These are phyloP conservation scores for Lithosia quadra DNA, from an alignment of 2,888 invertebrate species.

Conservation along the genomic window DNA sequence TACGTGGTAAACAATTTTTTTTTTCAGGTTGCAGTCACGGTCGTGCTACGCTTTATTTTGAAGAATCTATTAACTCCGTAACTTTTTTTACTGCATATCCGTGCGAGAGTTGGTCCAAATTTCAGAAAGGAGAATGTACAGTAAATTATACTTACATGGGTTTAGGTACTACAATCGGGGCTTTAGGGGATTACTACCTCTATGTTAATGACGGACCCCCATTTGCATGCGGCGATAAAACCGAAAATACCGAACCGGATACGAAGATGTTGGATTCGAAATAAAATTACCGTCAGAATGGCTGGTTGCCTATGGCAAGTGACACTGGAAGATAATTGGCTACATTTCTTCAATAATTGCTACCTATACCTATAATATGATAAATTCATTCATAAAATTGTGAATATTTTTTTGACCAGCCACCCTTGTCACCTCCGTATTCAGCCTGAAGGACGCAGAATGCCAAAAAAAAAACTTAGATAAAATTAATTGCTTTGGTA, in stretches of 20 bases:
- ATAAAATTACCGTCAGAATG: too few relatives aligned
- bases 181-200: conserved; percentile 87
- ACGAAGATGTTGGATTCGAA: not conserved
- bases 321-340: too few relatives aligned
- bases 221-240: conserved; percentile 77
- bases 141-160: conserved; percentile 84
- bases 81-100: conserved; percentile 85
- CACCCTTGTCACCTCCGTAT: too few relatives aligned
- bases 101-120: conserved; percentile 86
- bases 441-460: too few relatives aligned
- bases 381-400: too few relatives aligned
- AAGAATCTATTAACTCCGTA: conserved; percentile 88
- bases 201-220: conserved; percentile 85
- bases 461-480: too few relatives aligned
- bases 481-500: too few relatives aligned
- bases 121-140: conserved; percentile 73
- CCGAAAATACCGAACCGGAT: too few relatives aligned
- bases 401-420: too few relatives aligned
- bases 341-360: too few relatives aligned
- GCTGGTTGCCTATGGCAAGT: too few relatives aligned
- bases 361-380: too few relatives aligned
- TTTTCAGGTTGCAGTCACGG: conserved; percentile 90
- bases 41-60: conserved; percentile 88
- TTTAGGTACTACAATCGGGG: conserved; percentile 67
- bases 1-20: conserved; percentile 26